Evolutionary conservation across 1,140 invertebrate species (phyloP), one percentile per base, ranked within the genome.

Genomic region (Dinoponera quadriceps): DNA sequence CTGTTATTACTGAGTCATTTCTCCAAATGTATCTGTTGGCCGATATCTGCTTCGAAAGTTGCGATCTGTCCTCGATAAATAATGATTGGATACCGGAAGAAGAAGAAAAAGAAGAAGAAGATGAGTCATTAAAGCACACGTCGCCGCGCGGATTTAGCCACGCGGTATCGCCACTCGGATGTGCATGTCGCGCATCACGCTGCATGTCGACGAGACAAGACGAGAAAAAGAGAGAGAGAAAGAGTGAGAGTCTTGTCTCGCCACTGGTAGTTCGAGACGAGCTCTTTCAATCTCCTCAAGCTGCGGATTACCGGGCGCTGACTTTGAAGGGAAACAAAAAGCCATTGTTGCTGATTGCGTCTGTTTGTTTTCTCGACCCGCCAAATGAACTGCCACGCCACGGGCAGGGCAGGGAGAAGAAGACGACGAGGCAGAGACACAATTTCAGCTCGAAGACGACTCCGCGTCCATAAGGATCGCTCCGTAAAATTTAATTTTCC

Each of bases 281-380:
- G 73, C 60, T 77, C 73, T 77, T 77, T 77, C 73, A 77, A 77
- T 77, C 60, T 77, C 60, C 73, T 77, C 73, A 77, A 77, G 60
- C 73, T 77, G 73, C 73, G 73, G 73, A 77, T 77, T 77, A 77
- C 73, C 60, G 73, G 33, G 44, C 44, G 73, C 59, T 63, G 80
- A 73, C 65, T 72, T 73, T 63, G 80, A 60, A 48, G 71, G 33
- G 71, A 74, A 69, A 74, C 68, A 82, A 82, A 80, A 71, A 57
- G 77, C 65, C 77, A 80, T 80, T 80, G 77, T 80, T 80, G 71
- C 68, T 72, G 80, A 82, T 82, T 82, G 68, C 68, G 71, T 62
- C 80, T 62, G 77, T 80, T 80, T 80, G 77, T 80, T 80, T 80
- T 80, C 77, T 57, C 65, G 54, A 80, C 77, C 65, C 65, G 66